Evolutionary conservation across 2,113 vertebrate genomes (phyloP), one percentile per base, ranked within the genome.

Genomic region (Lophotis ruficrista): DNA sequence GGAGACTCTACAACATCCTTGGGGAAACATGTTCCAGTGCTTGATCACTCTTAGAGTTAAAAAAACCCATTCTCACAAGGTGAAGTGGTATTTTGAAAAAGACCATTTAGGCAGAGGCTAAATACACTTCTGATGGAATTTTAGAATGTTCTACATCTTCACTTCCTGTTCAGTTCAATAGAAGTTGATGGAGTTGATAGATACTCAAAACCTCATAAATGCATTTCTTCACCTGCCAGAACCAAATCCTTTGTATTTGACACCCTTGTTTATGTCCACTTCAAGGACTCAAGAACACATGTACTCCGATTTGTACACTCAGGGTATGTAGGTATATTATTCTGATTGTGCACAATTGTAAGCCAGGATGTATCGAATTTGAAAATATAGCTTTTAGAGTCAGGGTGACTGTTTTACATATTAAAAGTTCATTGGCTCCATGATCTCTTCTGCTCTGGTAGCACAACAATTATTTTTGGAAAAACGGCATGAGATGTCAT

Each of bases 401-500:
- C 75, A 80, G 35, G 54, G 27, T 91, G 60, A 93, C 21, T 79
- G 76, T 83, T 96, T 89, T 94, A 77, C 58, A 47, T 72, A 95
- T 92, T 91, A 95, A 94, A 96, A 90, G 92, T 87, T 96, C 92
- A 89, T 91, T 7, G 7, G 25, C 37, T 64, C 7, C 33, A 10
- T 68, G 79, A 96, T 90, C 87, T 90, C 61, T 94, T 80, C 84
- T 77, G 76, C 57, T 71, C 61, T 80, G 54, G 54, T 94, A 62
- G 72, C 75, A 90, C 35, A 86, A 73, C 69, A 85, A 83, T 95
- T 95, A 94, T 94, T 97, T 96, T 71, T 94, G n/a, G 35, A 91
- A 79, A 85, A 96, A 78, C 91, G 94, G 84, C 83, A 71, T 89
- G 90, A 96, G 79, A 76, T 87, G 56, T 89, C 54, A 94, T 95